These are phyloP conservation scores for Salvelinus sp. DNA, from an alignment of 2,113 vertebrate genomes.

Conservation along the genomic window DNA sequence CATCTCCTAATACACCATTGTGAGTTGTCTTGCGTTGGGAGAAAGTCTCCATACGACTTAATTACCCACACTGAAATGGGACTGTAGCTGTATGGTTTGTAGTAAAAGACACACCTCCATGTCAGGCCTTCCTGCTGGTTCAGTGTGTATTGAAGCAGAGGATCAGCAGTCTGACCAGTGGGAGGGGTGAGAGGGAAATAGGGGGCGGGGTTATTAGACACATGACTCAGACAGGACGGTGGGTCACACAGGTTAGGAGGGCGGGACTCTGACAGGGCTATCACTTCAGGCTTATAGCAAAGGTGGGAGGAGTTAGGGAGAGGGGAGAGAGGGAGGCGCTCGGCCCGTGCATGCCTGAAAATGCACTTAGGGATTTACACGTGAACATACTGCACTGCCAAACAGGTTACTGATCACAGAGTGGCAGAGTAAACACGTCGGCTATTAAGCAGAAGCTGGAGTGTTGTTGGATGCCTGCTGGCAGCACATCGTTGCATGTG, in stretches of 20 bases:
- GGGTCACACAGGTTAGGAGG: neutral
- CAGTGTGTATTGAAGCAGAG: neutral
- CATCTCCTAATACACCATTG: neutral
- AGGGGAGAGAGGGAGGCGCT: neutral
- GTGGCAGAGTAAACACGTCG: too few relatives aligned
- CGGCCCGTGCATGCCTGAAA: neutral
- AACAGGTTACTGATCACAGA: neutral
- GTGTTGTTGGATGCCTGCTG: neutral
- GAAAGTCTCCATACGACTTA: neutral
- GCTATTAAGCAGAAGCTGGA: neutral
- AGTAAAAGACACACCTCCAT: too few relatives aligned
- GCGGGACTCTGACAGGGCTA: neutral
- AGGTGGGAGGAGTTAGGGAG: neutral
- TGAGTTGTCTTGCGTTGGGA: neutral
- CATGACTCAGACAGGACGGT: neutral
- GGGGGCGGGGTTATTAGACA: neutral
- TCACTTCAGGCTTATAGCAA: neutral
- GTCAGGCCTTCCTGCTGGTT: neutral
- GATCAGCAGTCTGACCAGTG: neutral
- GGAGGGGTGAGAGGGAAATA: neutral
- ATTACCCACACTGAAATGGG: neutral
- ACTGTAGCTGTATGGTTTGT: neutral
- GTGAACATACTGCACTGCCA: neutral
- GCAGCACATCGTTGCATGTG: neutral
- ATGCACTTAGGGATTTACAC: neutral